phyloP scores from a whole-genome alignment of 2,888 invertebrate genomes.

The Xestia xanthographa region DNA sequence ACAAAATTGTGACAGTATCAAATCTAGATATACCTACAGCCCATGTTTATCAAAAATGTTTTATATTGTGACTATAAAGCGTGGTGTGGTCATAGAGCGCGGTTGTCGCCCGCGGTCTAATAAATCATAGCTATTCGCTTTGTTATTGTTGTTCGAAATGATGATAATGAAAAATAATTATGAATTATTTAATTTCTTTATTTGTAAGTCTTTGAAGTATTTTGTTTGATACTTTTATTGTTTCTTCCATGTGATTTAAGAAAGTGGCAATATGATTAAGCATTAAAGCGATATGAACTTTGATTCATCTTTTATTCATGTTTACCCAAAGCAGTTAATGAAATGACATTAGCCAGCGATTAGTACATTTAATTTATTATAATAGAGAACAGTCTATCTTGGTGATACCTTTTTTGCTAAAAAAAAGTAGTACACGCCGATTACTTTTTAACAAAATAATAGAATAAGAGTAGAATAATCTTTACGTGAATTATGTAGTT shows the following conservation, averaged over 20 bases:
- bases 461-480: too few species aligned
- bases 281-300: constrained; percentile 78
- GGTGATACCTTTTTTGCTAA: too few species aligned
- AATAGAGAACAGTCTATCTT: too few species aligned
- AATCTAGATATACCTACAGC: constrained; percentile 25
- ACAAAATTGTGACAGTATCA: constrained; percentile 24
- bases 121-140: constrained; percentile 80
- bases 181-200: constrained; percentile 84
- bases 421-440: too few species aligned
- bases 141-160: constrained; percentile 87
- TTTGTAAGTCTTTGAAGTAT: constrained; percentile 83
- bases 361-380: background rate
- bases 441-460: too few species aligned
- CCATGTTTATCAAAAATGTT: constrained; percentile 51
- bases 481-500: too few species aligned
- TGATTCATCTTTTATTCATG: constrained; percentile 50
- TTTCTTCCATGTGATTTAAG: constrained; percentile 89
- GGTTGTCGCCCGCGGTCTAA: constrained; percentile 52
- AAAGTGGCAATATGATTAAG: constrained; percentile 88
- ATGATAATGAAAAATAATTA: constrained; percentile 75
- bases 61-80: constrained; percentile 52
- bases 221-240: constrained; percentile 84
- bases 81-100: constrained; percentile 1
- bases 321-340: background rate
- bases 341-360: background rate